phyloP scores from a whole-genome alignment of 2,797 vertebrate species.

The Galaxias olidus region DNA sequence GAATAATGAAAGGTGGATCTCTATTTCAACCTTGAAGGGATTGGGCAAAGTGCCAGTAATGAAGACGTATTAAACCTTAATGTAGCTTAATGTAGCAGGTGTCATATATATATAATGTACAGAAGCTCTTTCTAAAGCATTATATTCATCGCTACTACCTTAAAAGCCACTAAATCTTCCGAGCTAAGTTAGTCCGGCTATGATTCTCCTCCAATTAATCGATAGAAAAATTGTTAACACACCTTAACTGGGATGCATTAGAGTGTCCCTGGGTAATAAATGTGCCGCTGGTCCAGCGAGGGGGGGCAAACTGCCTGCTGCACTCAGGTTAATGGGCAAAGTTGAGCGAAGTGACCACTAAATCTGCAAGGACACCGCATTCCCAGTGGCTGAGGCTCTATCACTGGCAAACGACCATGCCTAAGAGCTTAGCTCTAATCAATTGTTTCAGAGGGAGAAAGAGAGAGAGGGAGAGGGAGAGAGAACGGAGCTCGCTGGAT shows the following conservation, averaged over 20 bases:
- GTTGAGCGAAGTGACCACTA: slow-evolving; percentile 82
- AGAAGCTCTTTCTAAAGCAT: slow-evolving; percentile 99
- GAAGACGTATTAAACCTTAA: slow-evolving; percentile 99
- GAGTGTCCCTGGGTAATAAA: slow-evolving; percentile 91
- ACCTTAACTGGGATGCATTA: slow-evolving; percentile 98
- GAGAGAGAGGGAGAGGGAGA: not conserved
- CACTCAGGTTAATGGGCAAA: slow-evolving; percentile 84
- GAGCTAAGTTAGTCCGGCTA: slow-evolving; percentile 89
- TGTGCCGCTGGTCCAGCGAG: slow-evolving; percentile 78
- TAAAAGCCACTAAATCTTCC: slow-evolving; percentile 99
- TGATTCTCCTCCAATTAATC: slow-evolving; percentile 91
- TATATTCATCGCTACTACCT: slow-evolving; percentile 99
- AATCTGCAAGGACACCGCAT: slow-evolving; percentile 79
- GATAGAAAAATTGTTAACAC: slow-evolving; percentile 99
- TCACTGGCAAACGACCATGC: slow-evolving; percentile 50
- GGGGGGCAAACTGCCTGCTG: slow-evolving; percentile 70
- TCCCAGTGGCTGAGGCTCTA: slow-evolving; percentile 54
- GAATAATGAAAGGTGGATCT: slow-evolving; percentile 86
- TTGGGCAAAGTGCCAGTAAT: slow-evolving; percentile 98
- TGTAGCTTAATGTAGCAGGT: slow-evolving; percentile 99
- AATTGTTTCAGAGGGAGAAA: slow-evolving; percentile 35
- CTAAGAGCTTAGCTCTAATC: slow-evolving; percentile 60
- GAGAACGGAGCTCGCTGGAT: not conserved
- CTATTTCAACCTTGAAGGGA: slow-evolving; percentile 96
- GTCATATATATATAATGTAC: slow-evolving; percentile 98